Evolutionary conservation across 2,888 invertebrate species (phyloP).

Genomic region (Tribolium freemani): DNA sequence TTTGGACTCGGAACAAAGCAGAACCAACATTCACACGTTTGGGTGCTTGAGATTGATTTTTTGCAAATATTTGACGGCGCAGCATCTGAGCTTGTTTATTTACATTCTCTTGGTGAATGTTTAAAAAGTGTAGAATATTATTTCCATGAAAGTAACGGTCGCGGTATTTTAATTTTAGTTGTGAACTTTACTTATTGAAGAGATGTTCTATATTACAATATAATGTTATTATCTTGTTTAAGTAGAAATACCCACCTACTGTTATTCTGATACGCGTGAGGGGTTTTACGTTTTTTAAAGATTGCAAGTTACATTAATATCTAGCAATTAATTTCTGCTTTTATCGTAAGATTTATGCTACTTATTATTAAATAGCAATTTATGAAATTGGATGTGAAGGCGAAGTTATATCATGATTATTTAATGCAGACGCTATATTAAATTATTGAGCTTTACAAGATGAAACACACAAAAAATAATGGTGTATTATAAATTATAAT

Average conservation of each 20-base stretch:
- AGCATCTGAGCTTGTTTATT: conserved; percentile 5
- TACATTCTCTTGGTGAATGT: conserved; percentile 5
- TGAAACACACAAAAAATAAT: too few species aligned
- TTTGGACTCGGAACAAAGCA: not conserved
- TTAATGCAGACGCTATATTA: not conserved
- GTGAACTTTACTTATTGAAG: conserved; percentile 7
- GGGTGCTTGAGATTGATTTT: not conserved
- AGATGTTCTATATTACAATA: conserved; percentile 19
- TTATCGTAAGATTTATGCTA: not conserved
- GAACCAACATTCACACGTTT: not conserved
- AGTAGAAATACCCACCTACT: conserved; percentile 29
- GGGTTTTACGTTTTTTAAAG: conserved; percentile 18
- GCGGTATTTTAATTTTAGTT: conserved; percentile 18
- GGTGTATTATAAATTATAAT: too few species aligned
- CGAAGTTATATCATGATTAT: not conserved
- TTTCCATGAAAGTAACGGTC: conserved; percentile 12
- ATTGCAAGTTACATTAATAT: conserved; percentile 2
- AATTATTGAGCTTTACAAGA: too few species aligned
- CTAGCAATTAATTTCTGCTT: not conserved
- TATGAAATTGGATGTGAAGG: not conserved
- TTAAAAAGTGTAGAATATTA: conserved; percentile 15
- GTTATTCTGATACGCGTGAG: conserved; percentile 30
- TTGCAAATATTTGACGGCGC: not conserved
- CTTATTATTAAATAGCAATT: not conserved
- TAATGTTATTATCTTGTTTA: conserved; percentile 23